Evolutionary conservation across 2,888 invertebrate genomes (phyloP), one percentile per base, ranked within the genome.

Genomic region (Tryphoninae sp.): DNA sequence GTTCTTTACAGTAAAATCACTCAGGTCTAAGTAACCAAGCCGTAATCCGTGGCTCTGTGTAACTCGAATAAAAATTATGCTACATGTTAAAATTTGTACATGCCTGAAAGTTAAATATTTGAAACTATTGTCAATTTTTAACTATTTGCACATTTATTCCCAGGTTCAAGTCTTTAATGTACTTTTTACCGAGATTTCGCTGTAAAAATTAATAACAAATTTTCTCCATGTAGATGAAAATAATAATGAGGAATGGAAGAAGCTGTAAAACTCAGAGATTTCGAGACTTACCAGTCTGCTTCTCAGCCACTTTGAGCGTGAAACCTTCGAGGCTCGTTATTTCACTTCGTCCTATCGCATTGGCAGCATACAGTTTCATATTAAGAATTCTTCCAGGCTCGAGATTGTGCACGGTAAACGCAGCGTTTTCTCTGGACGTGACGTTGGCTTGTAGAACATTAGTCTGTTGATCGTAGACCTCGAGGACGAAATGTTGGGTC

Each of bases 341-440:
- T 81, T 97, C 96, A 84, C 97, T 97, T 86, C 95, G 94, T 16
- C 98, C 98, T 88, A 96, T 96, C 6, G 95, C 94, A 91, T 98
- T 98, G 80, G 95, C 95, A 1, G 97, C 96, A 91, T 96, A 97
- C 83, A 98, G 94, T 72, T 95, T 93, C 91, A 98, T 95, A 87
- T 95, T 95, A 84, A 98, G 94, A 16, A 95, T 94, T 87, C 95
- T 95, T 6, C 96, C 97, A 0, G 97, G 94, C 75, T 96, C 96
- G 72, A 98, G 93, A 4, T 95, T 96, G 85, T 95, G 94, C 0
- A 97, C 95, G 76, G 95, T 95, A 93, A 98, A 96, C 45, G 95
- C 93, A 0, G 97, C 96, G 55, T 84, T 89, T 86, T 94, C 94
- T 83, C 94, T 94, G 51, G 96, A 95, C 2, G 96, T 95, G 8